These are phyloP conservation scores for Heteropelma amictum DNA, from an alignment of 2,888 invertebrate genomes.

Conservation along the genomic window DNA sequence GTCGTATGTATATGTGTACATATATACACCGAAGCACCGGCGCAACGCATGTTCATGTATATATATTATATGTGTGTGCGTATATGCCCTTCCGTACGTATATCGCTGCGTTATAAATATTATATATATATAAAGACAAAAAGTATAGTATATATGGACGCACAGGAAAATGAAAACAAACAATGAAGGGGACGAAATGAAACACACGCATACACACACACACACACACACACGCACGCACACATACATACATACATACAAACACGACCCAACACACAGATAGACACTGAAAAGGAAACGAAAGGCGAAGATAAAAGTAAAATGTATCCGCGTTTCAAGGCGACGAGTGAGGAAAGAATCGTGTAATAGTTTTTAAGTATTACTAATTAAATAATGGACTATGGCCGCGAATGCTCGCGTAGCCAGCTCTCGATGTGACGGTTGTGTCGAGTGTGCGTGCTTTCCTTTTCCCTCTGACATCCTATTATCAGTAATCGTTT, in stretches of 20 bases:
- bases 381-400: constrained; percentile 72
- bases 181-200: too few species aligned
- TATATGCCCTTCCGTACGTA: constrained; percentile 46
- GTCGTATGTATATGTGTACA: constrained; percentile 76
- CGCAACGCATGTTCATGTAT: constrained; percentile 65
- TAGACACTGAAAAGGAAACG: not conserved
- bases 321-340: constrained; percentile 17
- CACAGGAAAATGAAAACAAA: constrained; percentile 35
- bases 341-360: constrained; percentile 61
- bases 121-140: constrained; percentile 54
- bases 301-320: constrained; percentile 61
- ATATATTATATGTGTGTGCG: constrained; percentile 61
- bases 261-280: too few species aligned
- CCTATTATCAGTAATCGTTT: too few species aligned
- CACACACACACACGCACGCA: constrained; percentile 29
- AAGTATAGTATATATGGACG: constrained; percentile 56
- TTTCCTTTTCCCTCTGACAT: too few species aligned
- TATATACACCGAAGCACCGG: constrained; percentile 70
- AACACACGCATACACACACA: too few species aligned
- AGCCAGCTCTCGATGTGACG: constrained; percentile 76
- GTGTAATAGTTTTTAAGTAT: constrained; percentile 74
- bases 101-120: constrained; percentile 52
- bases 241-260: constrained; percentile 40
- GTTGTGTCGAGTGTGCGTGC: constrained; percentile 77
- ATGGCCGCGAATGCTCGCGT: constrained; percentile 69